A percentile compares a stretch with the other conserved stretches of the same genome.
Conservation (phyloP, 2,797 vertebrate species). For the Vireo griseus region DNA sequence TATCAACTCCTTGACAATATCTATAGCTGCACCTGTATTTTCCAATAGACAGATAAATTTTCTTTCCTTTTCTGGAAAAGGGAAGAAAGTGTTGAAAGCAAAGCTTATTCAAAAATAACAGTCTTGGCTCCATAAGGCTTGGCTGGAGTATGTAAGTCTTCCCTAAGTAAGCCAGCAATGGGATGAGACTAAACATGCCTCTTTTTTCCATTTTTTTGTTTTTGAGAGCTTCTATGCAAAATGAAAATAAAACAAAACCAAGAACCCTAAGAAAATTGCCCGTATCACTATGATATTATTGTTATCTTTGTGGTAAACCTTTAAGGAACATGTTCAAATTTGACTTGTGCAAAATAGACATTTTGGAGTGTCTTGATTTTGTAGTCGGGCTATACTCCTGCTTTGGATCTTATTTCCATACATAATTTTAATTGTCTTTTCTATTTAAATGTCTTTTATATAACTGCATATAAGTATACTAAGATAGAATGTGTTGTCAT, state of each 20-base stretch:
- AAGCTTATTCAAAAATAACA: background rate
- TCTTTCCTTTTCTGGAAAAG: too few species aligned
- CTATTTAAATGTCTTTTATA: background rate
- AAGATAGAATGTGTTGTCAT: background rate
- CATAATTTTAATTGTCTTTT: background rate
- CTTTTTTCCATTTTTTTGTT: background rate
- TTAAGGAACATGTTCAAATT: background rate
- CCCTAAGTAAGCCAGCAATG: background rate
- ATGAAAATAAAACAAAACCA: background rate
- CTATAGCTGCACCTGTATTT: background rate
- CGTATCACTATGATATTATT: too few species aligned
- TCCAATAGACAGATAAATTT: background rate
- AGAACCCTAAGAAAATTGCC: background rate
- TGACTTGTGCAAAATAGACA: background rate
- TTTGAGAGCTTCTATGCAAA: background rate
- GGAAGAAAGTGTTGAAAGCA: background rate
- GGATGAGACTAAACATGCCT: background rate
- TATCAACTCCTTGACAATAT: background rate
- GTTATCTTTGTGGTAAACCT: background rate
- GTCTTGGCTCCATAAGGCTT: background rate
- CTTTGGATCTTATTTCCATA: background rate
- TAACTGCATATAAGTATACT: background rate
- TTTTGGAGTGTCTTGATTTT: background rate
- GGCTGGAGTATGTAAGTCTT: background rate
- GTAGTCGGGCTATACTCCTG: background rate